phyloP scores from a whole-genome alignment of 2,797 vertebrate species.

The Nyctibius grandis region DNA sequence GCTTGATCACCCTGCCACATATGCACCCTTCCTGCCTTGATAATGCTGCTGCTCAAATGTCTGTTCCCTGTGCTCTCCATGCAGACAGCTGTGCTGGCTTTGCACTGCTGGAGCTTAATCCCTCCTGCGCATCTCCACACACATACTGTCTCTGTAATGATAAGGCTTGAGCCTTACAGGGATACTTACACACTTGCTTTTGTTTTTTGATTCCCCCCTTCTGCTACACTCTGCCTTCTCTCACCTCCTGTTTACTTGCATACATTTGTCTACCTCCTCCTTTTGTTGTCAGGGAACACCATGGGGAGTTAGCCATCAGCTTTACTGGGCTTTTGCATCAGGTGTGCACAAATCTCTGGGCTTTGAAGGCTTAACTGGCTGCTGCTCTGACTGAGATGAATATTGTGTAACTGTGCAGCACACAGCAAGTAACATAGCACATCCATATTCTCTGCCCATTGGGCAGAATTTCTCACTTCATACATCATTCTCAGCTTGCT shows the following conservation, averaged over 20 bases:
- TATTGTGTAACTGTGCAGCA: not conserved
- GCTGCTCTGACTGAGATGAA: constrained; percentile 10
- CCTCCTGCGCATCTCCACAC: not conserved
- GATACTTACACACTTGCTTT: not conserved
- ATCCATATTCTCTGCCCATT: constrained; percentile 25
- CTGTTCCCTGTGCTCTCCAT: rapidly evolving
- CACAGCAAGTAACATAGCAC: not conserved
- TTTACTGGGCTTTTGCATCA: not conserved
- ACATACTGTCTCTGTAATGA: rapidly evolving
- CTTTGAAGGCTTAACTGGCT: not conserved
- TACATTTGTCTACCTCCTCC: not conserved
- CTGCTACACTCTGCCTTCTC: not conserved
- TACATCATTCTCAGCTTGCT: constrained; percentile 19
- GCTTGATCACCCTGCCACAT: rapidly evolving
- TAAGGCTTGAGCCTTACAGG: not conserved
- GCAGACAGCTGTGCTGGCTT: not conserved
- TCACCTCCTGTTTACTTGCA: not conserved
- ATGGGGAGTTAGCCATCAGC: not conserved
- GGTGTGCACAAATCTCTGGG: not conserved
- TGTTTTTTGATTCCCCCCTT: not conserved
- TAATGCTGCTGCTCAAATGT: not conserved
- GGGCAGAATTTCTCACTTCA: constrained; percentile 11
- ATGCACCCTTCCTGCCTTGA: not conserved
- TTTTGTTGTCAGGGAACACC: not conserved
- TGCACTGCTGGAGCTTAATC: not conserved